Evolutionary conservation across 2,797 vertebrate genomes (phyloP), one percentile per base, ranked within the genome.

Genomic region (Danionella dracula): DNA sequence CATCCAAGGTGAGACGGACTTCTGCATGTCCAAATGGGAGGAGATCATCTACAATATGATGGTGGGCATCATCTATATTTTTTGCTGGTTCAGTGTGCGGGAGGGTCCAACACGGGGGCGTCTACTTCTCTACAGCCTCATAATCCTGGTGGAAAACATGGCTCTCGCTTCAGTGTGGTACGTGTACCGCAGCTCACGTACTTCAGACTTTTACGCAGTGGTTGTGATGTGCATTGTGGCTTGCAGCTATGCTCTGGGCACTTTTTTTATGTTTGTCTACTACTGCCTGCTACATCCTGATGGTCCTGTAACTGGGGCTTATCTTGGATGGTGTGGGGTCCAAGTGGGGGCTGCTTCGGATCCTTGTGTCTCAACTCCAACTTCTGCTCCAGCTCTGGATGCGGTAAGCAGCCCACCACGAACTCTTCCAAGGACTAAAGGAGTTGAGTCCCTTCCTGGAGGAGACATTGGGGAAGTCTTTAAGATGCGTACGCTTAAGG

Each of bases 11-110:
- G 95, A 97, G 81, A 99, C 97, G 0, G 97, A 99, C 86, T 99
- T 99, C 89, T 99, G 97, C 88, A 98, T 97, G 94, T 99, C 97
- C 83, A 98, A 98, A 76, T 99, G 97, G 96, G 94, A 99, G 78
- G 97, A 99, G 87, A 97, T 98, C 79, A 93, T 99, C 86, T 98
- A 97, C 77, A 98, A 99, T 85, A 98, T 99, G 95, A 94, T 99
- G 84, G 94, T 98, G 76, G 97, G 97, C 72, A 91, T 98, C 13
- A 90, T 98, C 79, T 98, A 97, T 50, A 88, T 98, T 58, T 99
- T 99, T 88, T 98, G 95, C 90, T 99, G 97, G 96, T 98, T 98
- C 88, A 97, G 94, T 0, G 96, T 20, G 84, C 92, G 93, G 55
- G 95, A 96, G 81, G 94, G 96, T 5, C 92, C 91, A 71, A 95